Conservation (phyloP, 2,888 invertebrate species). For the Rhamphomyia laevipes region DNA sequence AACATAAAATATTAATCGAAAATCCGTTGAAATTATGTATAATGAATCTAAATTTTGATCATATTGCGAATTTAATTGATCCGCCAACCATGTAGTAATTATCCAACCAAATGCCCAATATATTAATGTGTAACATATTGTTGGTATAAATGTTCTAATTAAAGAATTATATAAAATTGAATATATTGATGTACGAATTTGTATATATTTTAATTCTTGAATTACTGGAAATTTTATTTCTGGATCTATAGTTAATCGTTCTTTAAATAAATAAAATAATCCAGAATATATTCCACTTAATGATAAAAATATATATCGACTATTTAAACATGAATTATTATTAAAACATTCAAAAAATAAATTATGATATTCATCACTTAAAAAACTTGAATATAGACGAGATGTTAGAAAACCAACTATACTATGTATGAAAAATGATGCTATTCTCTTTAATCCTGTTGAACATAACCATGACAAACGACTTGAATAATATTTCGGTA, state of each 20-base stretch:
- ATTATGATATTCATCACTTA: slow-evolving; percentile 46
- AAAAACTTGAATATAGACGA: slow-evolving; percentile 55
- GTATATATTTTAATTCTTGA: slow-evolving; percentile 55
- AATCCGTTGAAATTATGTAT: slow-evolving; percentile 30
- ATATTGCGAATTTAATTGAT: slow-evolving; percentile 40
- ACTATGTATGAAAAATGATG: slow-evolving; percentile 41
- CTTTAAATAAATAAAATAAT: slow-evolving; percentile 36
- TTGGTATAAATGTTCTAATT: slow-evolving; percentile 48
- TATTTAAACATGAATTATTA: slow-evolving; percentile 47
- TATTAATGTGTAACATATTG: slow-evolving; percentile 45
- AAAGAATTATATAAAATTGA: slow-evolving; percentile 48
- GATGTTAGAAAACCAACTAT: slow-evolving; percentile 53
- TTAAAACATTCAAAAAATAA: slow-evolving; percentile 40
- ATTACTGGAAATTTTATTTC: slow-evolving; percentile 55
- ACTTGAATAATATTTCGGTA: slow-evolving; percentile 48
- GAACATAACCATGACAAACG: slow-evolving; percentile 54
- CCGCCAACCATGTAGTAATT: slow-evolving; percentile 41
- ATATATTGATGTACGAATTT: slow-evolving; percentile 48
- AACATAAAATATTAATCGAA: slow-evolving; percentile 45
- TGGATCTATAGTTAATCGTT: slow-evolving; percentile 22
- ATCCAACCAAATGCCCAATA: slow-evolving; percentile 51
- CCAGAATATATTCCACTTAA: slow-evolving; percentile 59
- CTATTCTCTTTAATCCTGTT: slow-evolving; percentile 48
- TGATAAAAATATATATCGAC: slow-evolving; percentile 54
- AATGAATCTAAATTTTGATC: slow-evolving; percentile 25